These are phyloP conservation scores for Plodia interpunctella DNA, from an alignment of 1,140 invertebrate genomes.

Conservation along the genomic window DNA sequence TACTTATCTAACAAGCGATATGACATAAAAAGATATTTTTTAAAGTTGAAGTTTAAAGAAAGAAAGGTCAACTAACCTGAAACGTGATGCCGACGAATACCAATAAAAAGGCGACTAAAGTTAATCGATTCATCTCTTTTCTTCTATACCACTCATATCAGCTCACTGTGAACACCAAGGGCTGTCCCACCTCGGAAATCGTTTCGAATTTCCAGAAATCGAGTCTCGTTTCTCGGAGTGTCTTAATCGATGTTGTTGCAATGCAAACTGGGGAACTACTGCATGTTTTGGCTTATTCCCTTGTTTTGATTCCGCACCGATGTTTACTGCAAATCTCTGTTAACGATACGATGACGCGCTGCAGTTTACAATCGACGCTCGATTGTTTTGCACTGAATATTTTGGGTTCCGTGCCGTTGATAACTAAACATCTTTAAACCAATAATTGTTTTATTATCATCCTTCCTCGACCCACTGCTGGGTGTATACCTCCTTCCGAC, in stretches of 20 bases:
- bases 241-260: slow-evolving; percentile 8
- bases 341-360: slow-evolving; percentile 12
- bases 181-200: neutral
- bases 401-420: neutral
- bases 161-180: neutral
- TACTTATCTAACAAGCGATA: too few relatives aligned
- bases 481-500: too few relatives aligned
- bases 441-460: too few relatives aligned
- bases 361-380: slow-evolving; percentile 14
- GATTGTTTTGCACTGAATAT: slow-evolving; percentile 8
- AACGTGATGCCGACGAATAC: slow-evolving; percentile 43
- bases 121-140: slow-evolving; percentile 49
- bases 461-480: too few relatives aligned
- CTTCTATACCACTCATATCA: slow-evolving; percentile 19
- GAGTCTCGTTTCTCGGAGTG: neutral
- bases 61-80: slow-evolving; percentile 30
- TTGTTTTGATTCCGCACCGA: slow-evolving; percentile 14
- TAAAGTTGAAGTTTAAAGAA: neutral
- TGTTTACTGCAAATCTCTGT: slow-evolving; percentile 12
- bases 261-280: neutral
- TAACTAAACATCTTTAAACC: neutral
- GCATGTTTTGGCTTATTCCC: neutral
- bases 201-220: neutral
- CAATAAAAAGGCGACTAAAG: slow-evolving; percentile 36
- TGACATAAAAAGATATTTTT: too few relatives aligned